Conservation (phyloP, 2,888 invertebrate genomes). For the Drosophila paracracens region DNA sequence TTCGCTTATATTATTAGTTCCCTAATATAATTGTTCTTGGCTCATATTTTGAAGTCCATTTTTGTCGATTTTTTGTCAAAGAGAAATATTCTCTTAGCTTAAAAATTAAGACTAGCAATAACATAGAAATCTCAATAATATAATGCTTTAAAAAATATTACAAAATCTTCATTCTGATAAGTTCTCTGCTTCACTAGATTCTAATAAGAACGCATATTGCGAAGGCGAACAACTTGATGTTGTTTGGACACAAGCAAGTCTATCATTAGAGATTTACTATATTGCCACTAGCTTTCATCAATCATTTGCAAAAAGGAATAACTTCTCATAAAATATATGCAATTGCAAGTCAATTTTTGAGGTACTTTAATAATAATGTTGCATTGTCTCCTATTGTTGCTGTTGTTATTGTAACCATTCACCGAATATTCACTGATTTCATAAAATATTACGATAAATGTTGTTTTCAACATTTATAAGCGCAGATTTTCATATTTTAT, state of each 20-base stretch:
- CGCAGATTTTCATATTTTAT: conserved; percentile 77
- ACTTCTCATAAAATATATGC: conserved; percentile 33
- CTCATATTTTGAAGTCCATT: neutral
- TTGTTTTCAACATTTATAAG: conserved; percentile 69
- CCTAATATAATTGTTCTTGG: neutral
- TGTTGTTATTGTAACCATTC: conserved; percentile 34
- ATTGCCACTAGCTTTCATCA: conserved; percentile 25
- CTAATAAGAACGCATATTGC: conserved; percentile 17
- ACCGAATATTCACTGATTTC: conserved; percentile 74
- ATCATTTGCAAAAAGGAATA: conserved; percentile 28
- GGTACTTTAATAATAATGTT: conserved; percentile 45
- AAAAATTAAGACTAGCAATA: neutral
- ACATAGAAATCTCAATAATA: neutral
- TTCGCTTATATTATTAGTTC: neutral
- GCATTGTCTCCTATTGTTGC: conserved; percentile 49
- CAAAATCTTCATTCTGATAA: neutral
- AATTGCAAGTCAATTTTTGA: conserved; percentile 59
- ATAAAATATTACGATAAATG: conserved; percentile 79
- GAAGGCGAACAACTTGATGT: conserved; percentile 1
- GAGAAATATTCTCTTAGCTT: accelerated
- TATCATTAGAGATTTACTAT: conserved; percentile 27
- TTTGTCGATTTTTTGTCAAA: neutral
- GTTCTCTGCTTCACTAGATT: neutral
- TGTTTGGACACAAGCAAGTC: conserved; percentile 10
- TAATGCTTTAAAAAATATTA: neutral